Evolutionary conservation across 2,888 invertebrate species (phyloP).

Genomic region (Mythimna ferrago): DNA sequence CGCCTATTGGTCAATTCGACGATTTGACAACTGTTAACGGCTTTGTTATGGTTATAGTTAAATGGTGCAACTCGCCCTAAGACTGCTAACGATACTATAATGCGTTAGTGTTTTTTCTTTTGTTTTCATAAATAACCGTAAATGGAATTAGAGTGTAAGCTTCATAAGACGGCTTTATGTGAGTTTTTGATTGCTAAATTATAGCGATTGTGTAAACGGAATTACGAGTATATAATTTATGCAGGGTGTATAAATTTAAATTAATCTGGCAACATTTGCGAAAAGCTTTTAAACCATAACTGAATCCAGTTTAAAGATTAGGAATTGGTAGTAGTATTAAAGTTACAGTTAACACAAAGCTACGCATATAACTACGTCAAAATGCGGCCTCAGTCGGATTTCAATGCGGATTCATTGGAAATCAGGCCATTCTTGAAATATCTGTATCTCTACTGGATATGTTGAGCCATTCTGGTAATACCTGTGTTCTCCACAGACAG

Average conservation of each 20-base stretch:
- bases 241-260: conserved; percentile 1
- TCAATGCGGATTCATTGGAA: background rate
- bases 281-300: conserved; percentile 10
- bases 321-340: background rate
- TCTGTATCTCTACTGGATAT: background rate
- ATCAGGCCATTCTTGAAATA: background rate
- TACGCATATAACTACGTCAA: background rate
- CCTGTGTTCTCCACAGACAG: background rate
- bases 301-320: background rate
- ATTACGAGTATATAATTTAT: conserved; percentile 13
- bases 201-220: background rate
- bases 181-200: conserved; percentile 3
- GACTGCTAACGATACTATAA: background rate
- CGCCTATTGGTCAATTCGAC: no score
- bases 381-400: background rate
- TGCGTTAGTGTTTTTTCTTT: conserved; percentile 1
- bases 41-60: no score
- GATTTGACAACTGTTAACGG: no score
- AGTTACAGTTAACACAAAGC: background rate
- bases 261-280: background rate
- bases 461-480: background rate
- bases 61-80: no score
- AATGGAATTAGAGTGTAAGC: background rate
- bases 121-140: background rate
- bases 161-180: background rate